A percentile compares a stretch with the other conserved stretches of the same genome.
phyloP scores from a whole-genome alignment of 2,113 vertebrate species.

The Geococcyx californianus region DNA sequence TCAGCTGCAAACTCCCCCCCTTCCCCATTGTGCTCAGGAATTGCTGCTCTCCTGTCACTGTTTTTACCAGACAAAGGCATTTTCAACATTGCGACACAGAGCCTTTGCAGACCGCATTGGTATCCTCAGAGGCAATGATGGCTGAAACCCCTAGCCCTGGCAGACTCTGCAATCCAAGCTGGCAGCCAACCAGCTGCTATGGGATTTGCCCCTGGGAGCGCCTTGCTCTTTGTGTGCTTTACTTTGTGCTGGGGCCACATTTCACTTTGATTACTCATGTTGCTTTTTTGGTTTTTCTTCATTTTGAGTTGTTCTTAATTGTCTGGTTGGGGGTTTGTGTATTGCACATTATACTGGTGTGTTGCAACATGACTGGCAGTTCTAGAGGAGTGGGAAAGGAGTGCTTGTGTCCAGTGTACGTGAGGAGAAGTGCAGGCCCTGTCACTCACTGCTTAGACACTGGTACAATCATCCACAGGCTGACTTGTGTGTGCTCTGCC shows the following conservation, averaged over 20 bases:
- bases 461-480: neutral
- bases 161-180: slow-evolving; percentile 3
- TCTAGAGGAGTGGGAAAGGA: neutral
- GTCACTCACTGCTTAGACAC: neutral
- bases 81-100: slow-evolving; percentile 41
- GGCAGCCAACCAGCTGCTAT: neutral
- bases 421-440: neutral
- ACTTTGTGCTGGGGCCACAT: slow-evolving; percentile 2
- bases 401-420: accelerated
- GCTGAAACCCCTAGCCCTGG: neutral
- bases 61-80: slow-evolving; percentile 31
- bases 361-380: neutral
- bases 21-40: neutral
- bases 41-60: neutral
- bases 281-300: neutral
- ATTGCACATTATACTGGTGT: neutral
- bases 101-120: neutral
- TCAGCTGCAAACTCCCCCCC: neutral
- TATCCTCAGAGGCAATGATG: neutral
- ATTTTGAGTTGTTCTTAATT: neutral
- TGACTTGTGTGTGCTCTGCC: neutral
- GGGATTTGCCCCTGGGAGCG: slow-evolving; percentile 31
- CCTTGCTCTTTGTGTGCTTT: slow-evolving; percentile 14
- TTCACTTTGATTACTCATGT: slow-evolving; percentile 24
- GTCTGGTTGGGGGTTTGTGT: neutral